These are phyloP conservation scores for Heteropelma amictum DNA, from an alignment of 2,888 invertebrate genomes.

Conservation along the genomic window DNA sequence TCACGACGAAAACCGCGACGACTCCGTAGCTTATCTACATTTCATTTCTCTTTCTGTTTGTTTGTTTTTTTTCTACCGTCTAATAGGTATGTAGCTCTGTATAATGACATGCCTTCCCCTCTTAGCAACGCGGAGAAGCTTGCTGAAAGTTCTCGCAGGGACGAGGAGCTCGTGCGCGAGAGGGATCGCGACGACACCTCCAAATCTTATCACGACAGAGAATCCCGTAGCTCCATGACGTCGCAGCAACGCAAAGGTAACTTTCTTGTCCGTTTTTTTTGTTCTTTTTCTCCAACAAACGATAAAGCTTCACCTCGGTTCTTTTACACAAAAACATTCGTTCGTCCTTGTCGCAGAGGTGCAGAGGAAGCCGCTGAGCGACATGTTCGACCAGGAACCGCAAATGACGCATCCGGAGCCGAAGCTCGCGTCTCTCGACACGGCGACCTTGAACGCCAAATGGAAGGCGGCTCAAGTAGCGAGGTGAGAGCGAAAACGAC, in stretches of 20 bases:
- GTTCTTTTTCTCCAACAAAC: not conserved
- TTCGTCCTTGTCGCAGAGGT: conserved; percentile 72
- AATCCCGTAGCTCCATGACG: conserved; percentile 69
- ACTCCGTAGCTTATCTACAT: conserved; percentile 16
- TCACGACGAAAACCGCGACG: not conserved
- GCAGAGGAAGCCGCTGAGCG: conserved; percentile 73
- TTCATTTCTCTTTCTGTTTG: conserved; percentile 59
- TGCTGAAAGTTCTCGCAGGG: conserved; percentile 72
- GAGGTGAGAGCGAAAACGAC: conserved; percentile 42
- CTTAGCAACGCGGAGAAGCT: conserved; percentile 76
- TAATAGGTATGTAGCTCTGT: conserved; percentile 75
- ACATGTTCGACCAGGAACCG: conserved; percentile 75
- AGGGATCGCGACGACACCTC: conserved; percentile 72
- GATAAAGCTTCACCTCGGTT: conserved; percentile 17
- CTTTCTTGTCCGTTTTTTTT: not conserved
- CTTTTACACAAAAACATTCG: too few species aligned
- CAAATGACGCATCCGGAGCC: conserved; percentile 73
- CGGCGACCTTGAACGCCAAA: conserved; percentile 73
- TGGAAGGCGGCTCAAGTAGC: conserved; percentile 75
- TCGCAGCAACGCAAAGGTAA: conserved; percentile 75
- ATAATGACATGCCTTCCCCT: conserved; percentile 77
- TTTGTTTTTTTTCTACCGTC: conserved; percentile 58
- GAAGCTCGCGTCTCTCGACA: conserved; percentile 72
- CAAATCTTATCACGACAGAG: conserved; percentile 75
- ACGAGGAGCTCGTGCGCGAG: conserved; percentile 73